These are phyloP conservation scores for Philereme transversata DNA, from an alignment of 2,888 invertebrate genomes.

Conservation along the genomic window DNA sequence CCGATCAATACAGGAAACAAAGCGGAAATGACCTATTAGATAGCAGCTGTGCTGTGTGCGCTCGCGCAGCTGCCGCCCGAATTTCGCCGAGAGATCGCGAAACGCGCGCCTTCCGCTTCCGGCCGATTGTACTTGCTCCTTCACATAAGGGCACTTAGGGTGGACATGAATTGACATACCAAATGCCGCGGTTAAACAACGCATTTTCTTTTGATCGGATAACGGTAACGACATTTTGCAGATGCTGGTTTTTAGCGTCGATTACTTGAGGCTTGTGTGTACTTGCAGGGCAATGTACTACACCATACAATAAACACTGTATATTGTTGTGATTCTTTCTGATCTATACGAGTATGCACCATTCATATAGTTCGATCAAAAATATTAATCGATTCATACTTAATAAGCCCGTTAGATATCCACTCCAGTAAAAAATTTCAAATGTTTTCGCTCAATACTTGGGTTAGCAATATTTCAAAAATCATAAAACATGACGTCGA, in stretches of 20 bases:
- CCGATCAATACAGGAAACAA: conserved; percentile 54
- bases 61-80: conserved; percentile 77
- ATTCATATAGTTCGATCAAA: too few relatives aligned
- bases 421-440: too few relatives aligned
- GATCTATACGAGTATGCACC: too few relatives aligned
- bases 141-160: conserved; percentile 53
- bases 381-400: too few relatives aligned
- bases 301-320: too few relatives aligned
- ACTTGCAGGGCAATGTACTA: too few relatives aligned
- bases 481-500: too few relatives aligned
- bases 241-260: conserved; percentile 31
- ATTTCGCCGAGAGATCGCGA: conserved; percentile 81
- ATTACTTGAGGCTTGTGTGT: conserved; percentile 9
- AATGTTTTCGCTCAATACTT: too few relatives aligned
- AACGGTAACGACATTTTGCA: conserved; percentile 37
- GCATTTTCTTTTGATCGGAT: conserved; percentile 27
- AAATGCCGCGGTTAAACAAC: conserved; percentile 47
- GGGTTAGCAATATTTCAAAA: too few relatives aligned
- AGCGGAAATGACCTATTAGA: conserved; percentile 80
- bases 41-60: conserved; percentile 61
- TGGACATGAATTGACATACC: conserved; percentile 68
- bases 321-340: not conserved
- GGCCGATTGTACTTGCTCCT: conserved; percentile 69
- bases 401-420: too few relatives aligned
- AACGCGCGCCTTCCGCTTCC: conserved; percentile 82